Evolutionary conservation across 2,797 vertebrate genomes (phyloP).

Genomic region (Netta rufina): DNA sequence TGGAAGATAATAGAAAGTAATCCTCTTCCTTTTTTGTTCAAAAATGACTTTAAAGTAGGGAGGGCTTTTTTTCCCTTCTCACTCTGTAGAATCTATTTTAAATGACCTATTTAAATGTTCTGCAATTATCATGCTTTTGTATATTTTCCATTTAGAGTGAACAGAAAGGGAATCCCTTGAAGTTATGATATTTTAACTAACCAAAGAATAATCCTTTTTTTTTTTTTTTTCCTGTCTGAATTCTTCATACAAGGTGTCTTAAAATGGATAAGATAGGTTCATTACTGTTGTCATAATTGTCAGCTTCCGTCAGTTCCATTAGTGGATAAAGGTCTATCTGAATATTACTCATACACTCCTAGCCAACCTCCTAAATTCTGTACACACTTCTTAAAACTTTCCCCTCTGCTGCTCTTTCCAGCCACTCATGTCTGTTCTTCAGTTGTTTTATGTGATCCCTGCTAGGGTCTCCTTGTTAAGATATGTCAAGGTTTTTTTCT

Average conservation of each 20-base stretch:
- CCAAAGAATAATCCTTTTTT: not conserved
- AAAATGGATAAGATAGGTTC: constrained; percentile 49
- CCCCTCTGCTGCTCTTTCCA: not conserved
- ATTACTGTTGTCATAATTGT: constrained; percentile 22
- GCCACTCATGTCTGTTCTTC: not conserved
- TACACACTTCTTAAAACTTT: not conserved
- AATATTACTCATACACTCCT: not conserved
- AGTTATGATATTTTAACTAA: constrained; percentile 47
- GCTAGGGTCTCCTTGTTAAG: not conserved
- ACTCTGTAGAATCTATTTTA: constrained; percentile 53
- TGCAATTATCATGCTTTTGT: constrained; percentile 53
- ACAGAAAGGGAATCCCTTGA: constrained; percentile 54
- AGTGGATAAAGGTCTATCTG: constrained; percentile 16
- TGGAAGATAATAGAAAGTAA: constrained; percentile 10
- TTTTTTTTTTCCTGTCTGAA: not conserved
- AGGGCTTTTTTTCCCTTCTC: not conserved
- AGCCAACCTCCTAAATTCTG: not conserved
- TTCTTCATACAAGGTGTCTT: constrained; percentile 16
- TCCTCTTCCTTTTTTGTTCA: not conserved
- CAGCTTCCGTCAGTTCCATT: constrained; percentile 37
- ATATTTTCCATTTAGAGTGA: not conserved
- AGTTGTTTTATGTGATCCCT: not conserved
- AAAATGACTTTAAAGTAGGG: constrained; percentile 31
- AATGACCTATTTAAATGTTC: constrained; percentile 58
- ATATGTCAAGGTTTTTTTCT: not conserved